Evolutionary conservation across 2,797 vertebrate species (phyloP).

Genomic region (Gymnothorax javanicus): DNA sequence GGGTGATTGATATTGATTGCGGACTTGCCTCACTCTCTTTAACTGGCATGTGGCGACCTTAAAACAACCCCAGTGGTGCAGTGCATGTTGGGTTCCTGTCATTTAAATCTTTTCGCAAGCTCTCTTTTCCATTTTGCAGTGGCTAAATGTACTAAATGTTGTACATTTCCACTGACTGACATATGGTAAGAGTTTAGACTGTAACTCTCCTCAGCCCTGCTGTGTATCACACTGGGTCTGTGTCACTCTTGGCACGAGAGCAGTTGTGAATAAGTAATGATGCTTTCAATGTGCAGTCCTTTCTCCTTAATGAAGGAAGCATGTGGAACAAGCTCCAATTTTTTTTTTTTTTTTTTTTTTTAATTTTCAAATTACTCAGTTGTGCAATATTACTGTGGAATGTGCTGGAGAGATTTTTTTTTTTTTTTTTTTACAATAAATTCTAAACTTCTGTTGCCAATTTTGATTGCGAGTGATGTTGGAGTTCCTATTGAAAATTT

Average conservation of each 20-base stretch:
- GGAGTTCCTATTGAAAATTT: background rate
- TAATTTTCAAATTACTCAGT: background rate
- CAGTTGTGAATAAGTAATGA: slow-evolving; percentile 18
- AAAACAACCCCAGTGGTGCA: background rate
- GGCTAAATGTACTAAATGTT: background rate
- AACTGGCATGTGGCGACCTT: background rate
- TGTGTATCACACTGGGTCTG: slow-evolving; percentile 7
- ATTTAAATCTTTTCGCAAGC: background rate
- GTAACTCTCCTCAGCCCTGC: background rate
- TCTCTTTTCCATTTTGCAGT: background rate
- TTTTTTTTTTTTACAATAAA: too few species aligned
- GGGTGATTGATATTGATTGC: background rate
- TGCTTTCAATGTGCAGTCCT: background rate
- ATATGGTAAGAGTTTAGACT: slow-evolving; percentile 28
- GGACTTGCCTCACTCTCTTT: background rate
- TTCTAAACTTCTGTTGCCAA: background rate
- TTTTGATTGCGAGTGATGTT: background rate
- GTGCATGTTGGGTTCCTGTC: background rate
- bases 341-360: background rate
- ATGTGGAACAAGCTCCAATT: background rate
- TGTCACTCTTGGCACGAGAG: background rate
- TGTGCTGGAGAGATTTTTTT: background rate
- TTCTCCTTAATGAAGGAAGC: slow-evolving; percentile 15
- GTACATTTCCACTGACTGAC: slow-evolving; percentile 10
- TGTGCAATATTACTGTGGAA: background rate